Evolutionary conservation across 2,888 invertebrate species (phyloP).

Genomic region (Spicauda simplicius): DNA sequence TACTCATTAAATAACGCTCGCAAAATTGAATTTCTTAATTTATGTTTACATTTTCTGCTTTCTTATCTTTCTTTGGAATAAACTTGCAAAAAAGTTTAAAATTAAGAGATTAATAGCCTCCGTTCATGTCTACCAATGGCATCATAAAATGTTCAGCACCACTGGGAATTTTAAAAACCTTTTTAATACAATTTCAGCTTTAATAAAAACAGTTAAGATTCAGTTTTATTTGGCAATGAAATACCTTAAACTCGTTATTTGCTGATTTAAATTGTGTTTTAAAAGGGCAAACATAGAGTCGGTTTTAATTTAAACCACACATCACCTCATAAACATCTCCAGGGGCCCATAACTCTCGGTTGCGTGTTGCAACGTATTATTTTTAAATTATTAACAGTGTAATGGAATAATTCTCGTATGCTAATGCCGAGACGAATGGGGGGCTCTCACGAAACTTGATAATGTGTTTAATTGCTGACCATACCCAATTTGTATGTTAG

Average conservation of each 20-base stretch:
- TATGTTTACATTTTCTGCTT: conserved; percentile 20
- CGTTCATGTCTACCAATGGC: conserved; percentile 48
- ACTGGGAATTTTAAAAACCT: conserved; percentile 49
- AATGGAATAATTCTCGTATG: conserved; percentile 81
- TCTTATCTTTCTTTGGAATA: conserved; percentile 27
- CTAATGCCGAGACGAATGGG: conserved; percentile 73
- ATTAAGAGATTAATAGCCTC: conserved; percentile 38
- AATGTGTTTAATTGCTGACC: conserved; percentile 36
- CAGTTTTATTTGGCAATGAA: not conserved
- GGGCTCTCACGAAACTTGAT: conserved; percentile 60
- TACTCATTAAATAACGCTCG: not conserved
- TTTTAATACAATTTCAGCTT: conserved; percentile 11
- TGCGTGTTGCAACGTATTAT: conserved; percentile 77
- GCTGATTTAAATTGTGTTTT: conserved; percentile 44
- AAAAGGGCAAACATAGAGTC: not conserved
- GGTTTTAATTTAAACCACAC: conserved; percentile 17
- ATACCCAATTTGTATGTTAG: conserved; percentile 36
- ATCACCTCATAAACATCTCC: conserved; percentile 59
- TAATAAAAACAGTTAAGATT: not conserved
- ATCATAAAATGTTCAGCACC: conserved; percentile 65
- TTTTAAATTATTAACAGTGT: conserved; percentile 81
- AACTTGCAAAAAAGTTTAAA: conserved; percentile 36
- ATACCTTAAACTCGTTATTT: not conserved
- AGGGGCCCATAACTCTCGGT: conserved; percentile 72
- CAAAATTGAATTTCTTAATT: conserved; percentile 8